phyloP scores from a whole-genome alignment of 2,888 invertebrate species.

The Cerastis leucographa region DNA sequence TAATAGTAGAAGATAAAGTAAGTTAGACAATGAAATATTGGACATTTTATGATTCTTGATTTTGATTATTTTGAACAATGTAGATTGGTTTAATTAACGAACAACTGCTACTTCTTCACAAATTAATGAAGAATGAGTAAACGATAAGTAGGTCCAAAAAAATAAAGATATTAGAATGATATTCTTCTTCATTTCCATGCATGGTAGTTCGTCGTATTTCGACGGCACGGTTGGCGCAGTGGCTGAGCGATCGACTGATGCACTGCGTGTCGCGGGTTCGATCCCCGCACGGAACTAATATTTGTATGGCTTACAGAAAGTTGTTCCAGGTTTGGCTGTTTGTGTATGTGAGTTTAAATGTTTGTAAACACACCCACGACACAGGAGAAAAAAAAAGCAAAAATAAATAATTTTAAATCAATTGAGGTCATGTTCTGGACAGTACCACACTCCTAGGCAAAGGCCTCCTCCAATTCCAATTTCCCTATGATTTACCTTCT shows the following conservation, averaged over 20 bases:
- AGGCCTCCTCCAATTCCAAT: fast-evolving
- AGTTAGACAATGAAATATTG: constrained; percentile 36
- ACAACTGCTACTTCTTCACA: background rate
- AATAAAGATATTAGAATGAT: background rate
- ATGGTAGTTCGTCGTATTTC: too few species aligned
- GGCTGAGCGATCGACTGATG: too few species aligned
- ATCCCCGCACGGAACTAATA: too few species aligned
- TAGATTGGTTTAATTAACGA: background rate
- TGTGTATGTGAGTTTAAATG: too few species aligned
- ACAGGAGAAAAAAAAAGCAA: too few species aligned
- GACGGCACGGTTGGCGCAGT: too few species aligned
- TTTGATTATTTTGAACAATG: constrained; percentile 26
- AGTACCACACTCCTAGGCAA: background rate
- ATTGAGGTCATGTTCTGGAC: background rate
- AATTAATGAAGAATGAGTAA: background rate
- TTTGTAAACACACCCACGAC: too few species aligned
- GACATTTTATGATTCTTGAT: constrained; percentile 24
- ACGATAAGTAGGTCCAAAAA: background rate
- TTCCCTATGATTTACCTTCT: background rate
- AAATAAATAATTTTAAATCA: background rate
- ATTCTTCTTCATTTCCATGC: background rate
- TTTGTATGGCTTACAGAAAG: too few species aligned
- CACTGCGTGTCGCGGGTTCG: too few species aligned
- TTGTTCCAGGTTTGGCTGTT: too few species aligned
- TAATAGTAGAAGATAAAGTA: constrained; percentile 17